Percentiles rank a stretch among this genome's conserved stretches.
phyloP scores from a whole-genome alignment of 1,140 invertebrate species.

The Lanistes nyassanus region DNA sequence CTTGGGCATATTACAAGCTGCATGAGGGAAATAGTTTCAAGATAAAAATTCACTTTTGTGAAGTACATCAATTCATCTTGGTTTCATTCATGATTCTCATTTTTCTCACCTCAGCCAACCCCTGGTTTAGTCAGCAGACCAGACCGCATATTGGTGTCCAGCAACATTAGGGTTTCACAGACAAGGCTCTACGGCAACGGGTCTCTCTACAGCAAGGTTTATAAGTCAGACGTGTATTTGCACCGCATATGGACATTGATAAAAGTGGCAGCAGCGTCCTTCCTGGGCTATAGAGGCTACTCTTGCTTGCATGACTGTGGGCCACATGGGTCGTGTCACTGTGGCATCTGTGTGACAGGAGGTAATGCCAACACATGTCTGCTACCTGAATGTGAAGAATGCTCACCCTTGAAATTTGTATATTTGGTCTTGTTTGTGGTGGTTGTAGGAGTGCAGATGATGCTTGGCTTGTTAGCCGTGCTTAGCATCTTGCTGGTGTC shows the following conservation, averaged over 20 bases:
- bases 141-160: conserved; percentile 48
- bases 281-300: conserved; percentile 42
- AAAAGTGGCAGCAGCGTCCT: conserved; percentile 34
- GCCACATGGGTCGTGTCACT: conserved; percentile 47
- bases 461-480: conserved; percentile 42
- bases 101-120: conserved; percentile 44
- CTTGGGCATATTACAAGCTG: too few relatives aligned
- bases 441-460: conserved; percentile 29
- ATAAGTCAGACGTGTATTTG: conserved; percentile 36
- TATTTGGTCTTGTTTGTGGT: conserved; percentile 25
- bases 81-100: neutral
- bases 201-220: conserved; percentile 39
- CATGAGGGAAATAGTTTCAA: too few relatives aligned
- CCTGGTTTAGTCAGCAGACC: conserved; percentile 56
- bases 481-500: conserved; percentile 42
- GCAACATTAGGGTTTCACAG: conserved; percentile 25
- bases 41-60: neutral
- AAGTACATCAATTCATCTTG: neutral
- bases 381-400: conserved; percentile 52
- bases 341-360: conserved; percentile 51
- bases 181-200: conserved; percentile 41
- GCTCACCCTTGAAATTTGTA: conserved; percentile 32
- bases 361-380: conserved; percentile 43
- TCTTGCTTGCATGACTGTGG: conserved; percentile 54
- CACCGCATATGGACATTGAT: conserved; percentile 39